Evolutionary conservation across 2,797 vertebrate species (phyloP).

Genomic region (Pangasius sanitwongsei): DNA sequence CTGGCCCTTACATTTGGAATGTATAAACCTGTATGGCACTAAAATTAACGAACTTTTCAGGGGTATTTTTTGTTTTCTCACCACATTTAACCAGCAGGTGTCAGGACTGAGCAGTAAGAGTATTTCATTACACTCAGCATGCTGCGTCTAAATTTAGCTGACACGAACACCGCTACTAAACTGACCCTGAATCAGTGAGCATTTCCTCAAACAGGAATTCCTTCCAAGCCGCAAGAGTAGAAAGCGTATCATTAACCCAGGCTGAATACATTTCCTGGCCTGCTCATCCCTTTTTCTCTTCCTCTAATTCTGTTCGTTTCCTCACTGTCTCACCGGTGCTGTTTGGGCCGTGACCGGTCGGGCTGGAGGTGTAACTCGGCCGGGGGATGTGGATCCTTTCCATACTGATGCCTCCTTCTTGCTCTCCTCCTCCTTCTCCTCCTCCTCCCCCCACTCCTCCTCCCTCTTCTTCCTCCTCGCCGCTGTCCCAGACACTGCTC

Average conservation of each 20-base stretch:
- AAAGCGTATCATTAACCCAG: slow-evolving; percentile 38
- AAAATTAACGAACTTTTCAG: not conserved
- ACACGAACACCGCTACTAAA: not conserved
- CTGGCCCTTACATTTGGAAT: not conserved
- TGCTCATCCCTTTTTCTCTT: slow-evolving; percentile 29
- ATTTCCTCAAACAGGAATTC: slow-evolving; percentile 10
- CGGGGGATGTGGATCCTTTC: slow-evolving; percentile 79
- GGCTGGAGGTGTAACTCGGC: slow-evolving; percentile 70
- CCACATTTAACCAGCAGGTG: slow-evolving; percentile 65
- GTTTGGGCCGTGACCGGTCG: slow-evolving; percentile 65
- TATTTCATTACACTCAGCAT: not conserved
- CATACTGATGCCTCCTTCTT: slow-evolving; percentile 71
- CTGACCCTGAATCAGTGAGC: slow-evolving; percentile 19
- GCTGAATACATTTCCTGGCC: slow-evolving; percentile 47
- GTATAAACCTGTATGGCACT: not conserved
- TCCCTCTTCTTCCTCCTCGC: slow-evolving; percentile 76
- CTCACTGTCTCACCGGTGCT: slow-evolving; percentile 69
- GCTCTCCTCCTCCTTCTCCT: slow-evolving; percentile 64
- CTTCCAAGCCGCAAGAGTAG: slow-evolving; percentile 8
- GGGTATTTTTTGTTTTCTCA: not conserved
- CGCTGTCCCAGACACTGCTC: slow-evolving; percentile 83
- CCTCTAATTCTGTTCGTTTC: slow-evolving; percentile 35
- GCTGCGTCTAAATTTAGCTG: slow-evolving; percentile 2
- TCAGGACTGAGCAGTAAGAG: slow-evolving; percentile 49
- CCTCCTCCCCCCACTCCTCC: slow-evolving; percentile 56